A percentile compares a stretch with the other conserved stretches of the same genome.
phyloP scores from a whole-genome alignment of 2,888 invertebrate genomes.

The Philereme vetulata region DNA sequence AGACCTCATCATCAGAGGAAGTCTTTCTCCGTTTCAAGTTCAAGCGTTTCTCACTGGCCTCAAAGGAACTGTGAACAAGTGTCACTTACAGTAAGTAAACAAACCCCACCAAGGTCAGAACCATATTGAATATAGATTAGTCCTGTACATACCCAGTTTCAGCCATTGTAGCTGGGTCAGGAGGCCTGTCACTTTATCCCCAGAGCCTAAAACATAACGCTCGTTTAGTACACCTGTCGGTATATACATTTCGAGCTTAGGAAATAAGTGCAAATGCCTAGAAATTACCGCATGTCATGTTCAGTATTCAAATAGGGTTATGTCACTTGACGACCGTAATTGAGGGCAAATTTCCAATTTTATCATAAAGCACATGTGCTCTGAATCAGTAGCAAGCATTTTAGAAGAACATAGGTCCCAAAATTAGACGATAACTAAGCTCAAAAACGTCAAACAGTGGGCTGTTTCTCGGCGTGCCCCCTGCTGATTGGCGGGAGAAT shows the following conservation, averaged over 20 bases:
- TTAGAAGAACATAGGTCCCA: conserved; percentile 36
- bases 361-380: conserved; percentile 45
- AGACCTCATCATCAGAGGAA: conserved; percentile 77
- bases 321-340: conserved; percentile 79
- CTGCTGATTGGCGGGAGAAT: conserved; percentile 80
- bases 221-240: conserved; percentile 43
- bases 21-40: conserved; percentile 75
- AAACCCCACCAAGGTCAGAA: conserved; percentile 65
- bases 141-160: conserved; percentile 73
- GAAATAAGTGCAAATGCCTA: conserved; percentile 55
- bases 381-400: conserved; percentile 44
- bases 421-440: conserved; percentile 43
- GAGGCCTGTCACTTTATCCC: conserved; percentile 55
- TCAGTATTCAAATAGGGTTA: conserved; percentile 80
- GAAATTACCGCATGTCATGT: conserved; percentile 82
- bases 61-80: conserved; percentile 68
- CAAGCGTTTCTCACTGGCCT: conserved; percentile 65
- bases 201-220: conserved; percentile 62
- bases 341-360: conserved; percentile 61
- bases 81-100: conserved; percentile 59
- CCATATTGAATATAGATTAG: conserved; percentile 47
- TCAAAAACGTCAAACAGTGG: conserved; percentile 50
- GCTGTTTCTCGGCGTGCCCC: conserved; percentile 76
- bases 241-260: conserved; percentile 44
- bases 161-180: conserved; percentile 67